phyloP scores from a whole-genome alignment of 30 jellyfish, hydroid and myxozoan genomes.

The Aurelia coerulea region DNA sequence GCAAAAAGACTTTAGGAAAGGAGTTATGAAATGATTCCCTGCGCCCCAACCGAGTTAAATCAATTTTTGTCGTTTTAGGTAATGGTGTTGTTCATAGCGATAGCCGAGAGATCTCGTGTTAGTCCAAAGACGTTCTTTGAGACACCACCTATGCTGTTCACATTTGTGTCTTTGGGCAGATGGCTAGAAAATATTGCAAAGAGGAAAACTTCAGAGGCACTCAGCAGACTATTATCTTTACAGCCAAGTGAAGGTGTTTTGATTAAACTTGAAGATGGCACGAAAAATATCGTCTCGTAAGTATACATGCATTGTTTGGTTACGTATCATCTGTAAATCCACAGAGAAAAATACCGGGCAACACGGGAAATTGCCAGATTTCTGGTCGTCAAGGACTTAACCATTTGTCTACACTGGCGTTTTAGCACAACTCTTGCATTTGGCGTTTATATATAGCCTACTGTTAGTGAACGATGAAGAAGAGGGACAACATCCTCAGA shows the following conservation, averaged over 20 bases:
- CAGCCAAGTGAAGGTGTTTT: constrained; percentile 92
- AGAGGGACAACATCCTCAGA: too few species aligned
- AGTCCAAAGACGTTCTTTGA: constrained; percentile 97
- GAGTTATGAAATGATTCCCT: too few species aligned
- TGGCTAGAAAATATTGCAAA: constrained; percentile 94
- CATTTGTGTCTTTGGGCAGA: constrained; percentile 91
- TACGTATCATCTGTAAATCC: not conserved
- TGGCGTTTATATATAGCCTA: too few species aligned
- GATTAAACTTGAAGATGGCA: constrained; percentile 62
- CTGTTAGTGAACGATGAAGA: too few species aligned
- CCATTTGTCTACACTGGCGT: too few species aligned
- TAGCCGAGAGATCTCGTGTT: constrained; percentile 54
- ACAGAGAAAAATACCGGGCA: too few species aligned
- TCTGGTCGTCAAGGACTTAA: too few species aligned
- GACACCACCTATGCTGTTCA: constrained; percentile 98
- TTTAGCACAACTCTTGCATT: too few species aligned
- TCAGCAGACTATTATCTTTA: constrained; percentile 70
- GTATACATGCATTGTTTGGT: not conserved
- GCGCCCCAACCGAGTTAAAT: too few species aligned
- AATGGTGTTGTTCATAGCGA: constrained; percentile 80
- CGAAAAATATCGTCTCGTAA: constrained; percentile 35
- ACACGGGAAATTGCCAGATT: too few species aligned
- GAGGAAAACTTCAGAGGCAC: constrained; percentile 96
- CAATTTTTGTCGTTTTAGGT: constrained; percentile 28
- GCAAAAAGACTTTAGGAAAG: too few species aligned